These are phyloP conservation scores for Balearica regulorum DNA, from an alignment of 2,797 vertebrate species.

Conservation along the genomic window DNA sequence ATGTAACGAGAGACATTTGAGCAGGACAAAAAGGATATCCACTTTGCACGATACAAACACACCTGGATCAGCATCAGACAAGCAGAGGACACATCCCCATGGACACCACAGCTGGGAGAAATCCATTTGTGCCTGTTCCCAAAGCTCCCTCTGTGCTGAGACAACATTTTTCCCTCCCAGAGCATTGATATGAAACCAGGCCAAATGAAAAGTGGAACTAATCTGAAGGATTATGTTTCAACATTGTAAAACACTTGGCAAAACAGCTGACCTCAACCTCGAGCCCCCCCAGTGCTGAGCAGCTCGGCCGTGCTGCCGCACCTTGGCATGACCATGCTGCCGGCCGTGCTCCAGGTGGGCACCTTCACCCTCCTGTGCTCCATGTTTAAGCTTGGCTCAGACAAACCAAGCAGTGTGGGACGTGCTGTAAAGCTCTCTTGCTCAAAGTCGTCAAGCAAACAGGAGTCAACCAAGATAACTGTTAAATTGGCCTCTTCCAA, in stretches of 20 bases:
- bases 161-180: neutral
- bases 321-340: neutral
- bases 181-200: neutral
- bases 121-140: neutral
- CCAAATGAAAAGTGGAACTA: neutral
- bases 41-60: neutral
- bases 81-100: accelerated
- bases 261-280: neutral
- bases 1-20: neutral
- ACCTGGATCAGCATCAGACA: neutral
- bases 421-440: neutral
- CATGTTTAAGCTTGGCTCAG: neutral
- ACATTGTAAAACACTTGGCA: neutral
- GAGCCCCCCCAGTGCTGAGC: neutral
- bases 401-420: neutral
- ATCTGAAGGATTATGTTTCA: neutral
- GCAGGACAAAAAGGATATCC: neutral
- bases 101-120: neutral
- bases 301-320: neutral
- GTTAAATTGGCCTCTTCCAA: slow-evolving; percentile 23
- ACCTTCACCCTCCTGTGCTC: neutral
- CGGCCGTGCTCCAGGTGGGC: neutral
- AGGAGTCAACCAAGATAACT: neutral
- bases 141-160: neutral
- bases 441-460: slow-evolving; percentile 9